These are phyloP conservation scores for Sepiola atlantica DNA, from an alignment of 2,888 invertebrate genomes.

Conservation along the genomic window DNA sequence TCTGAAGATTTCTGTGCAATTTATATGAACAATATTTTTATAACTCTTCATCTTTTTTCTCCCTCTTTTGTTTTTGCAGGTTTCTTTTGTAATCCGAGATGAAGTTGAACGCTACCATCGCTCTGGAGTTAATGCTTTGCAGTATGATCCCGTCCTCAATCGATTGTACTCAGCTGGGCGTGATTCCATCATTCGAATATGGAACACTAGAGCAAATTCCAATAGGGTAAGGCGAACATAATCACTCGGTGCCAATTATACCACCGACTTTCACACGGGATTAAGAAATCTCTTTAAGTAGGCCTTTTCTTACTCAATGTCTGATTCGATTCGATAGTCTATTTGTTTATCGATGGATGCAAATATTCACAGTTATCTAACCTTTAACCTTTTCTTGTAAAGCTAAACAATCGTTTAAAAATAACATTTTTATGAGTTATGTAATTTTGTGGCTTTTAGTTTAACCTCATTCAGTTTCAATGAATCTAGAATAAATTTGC, in stretches of 20 bases:
- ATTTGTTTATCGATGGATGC: neutral
- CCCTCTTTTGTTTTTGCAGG: constrained; percentile 78
- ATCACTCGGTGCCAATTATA: constrained; percentile 6
- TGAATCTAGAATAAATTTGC: neutral
- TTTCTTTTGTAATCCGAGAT: constrained; percentile 97
- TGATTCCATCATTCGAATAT: constrained; percentile 92
- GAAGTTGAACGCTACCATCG: constrained; percentile 94
- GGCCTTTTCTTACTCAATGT: neutral
- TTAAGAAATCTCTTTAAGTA: neutral
- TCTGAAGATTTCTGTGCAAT: neutral
- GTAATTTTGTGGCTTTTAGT: no score
- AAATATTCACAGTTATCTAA: neutral
- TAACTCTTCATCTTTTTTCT: neutral
- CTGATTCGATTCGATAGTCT: neutral
- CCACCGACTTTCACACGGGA: neutral
- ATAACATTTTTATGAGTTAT: neutral
- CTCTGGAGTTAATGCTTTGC: constrained; percentile 96
- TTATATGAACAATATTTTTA: neutral
- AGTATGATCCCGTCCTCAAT: constrained; percentile 89
- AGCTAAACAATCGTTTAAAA: neutral
- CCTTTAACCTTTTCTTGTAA: neutral
- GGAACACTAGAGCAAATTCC: constrained; percentile 79
- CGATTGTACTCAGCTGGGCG: constrained; percentile 96
- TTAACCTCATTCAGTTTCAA: no score
- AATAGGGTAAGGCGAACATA: constrained; percentile 64